These are phyloP conservation scores for Nematostella vectensis DNA, from an alignment of 92 coral and sea anemone species.

Conservation along the genomic window DNA sequence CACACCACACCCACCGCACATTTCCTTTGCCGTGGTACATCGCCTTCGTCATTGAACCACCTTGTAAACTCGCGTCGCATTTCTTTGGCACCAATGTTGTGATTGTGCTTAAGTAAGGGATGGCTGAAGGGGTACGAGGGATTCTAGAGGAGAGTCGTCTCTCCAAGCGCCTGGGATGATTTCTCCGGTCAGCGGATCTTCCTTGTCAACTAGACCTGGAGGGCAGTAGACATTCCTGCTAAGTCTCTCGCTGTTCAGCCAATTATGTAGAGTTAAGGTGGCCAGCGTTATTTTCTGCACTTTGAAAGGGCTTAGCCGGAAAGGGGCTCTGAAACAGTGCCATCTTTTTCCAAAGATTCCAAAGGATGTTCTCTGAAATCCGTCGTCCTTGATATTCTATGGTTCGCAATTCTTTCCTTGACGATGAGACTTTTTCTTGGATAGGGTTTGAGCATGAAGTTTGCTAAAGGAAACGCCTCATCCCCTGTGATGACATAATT, in stretches of 20 bases:
- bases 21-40: constrained; percentile 37
- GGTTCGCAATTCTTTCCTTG: too few species aligned
- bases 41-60: constrained; percentile 45
- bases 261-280: constrained; percentile 33
- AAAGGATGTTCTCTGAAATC: too few species aligned
- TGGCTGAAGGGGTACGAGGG: constrained; percentile 21
- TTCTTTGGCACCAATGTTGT: constrained; percentile 22
- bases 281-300: constrained; percentile 37
- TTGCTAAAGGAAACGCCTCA: too few species aligned
- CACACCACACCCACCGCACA: too few species aligned
- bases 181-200: constrained; percentile 30
- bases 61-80: constrained; percentile 36
- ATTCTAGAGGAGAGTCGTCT: constrained; percentile 20
- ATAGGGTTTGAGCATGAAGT: too few species aligned
- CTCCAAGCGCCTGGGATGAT: constrained; percentile 49
- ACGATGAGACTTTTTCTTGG: too few species aligned
- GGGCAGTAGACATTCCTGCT: constrained; percentile 23
- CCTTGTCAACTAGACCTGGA: constrained; percentile 25
- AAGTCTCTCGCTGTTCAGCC: constrained; percentile 34
- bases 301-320: constrained; percentile 25
- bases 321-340: constrained; percentile 44
- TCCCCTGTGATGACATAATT: too few species aligned
- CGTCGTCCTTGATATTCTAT: too few species aligned
- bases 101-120: constrained; percentile 22
- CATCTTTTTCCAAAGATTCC: constrained; percentile 31